These are phyloP conservation scores for Muricea muricata DNA, from an alignment of 92 coral and sea anemone genomes.

Conservation along the genomic window DNA sequence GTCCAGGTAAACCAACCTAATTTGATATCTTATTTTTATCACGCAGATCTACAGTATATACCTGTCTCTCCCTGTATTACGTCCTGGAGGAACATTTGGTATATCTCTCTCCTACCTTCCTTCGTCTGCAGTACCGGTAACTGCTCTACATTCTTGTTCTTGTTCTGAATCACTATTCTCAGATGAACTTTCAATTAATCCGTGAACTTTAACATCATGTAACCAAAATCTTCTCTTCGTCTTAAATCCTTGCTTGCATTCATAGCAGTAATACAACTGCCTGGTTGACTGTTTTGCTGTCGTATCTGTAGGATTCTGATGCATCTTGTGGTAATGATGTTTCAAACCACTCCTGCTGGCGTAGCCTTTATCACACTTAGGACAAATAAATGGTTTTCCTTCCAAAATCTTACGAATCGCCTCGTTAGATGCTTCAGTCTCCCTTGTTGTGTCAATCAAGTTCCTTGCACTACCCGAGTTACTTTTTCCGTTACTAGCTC, in stretches of 20 bases:
- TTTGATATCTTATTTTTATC: too few relatives aligned
- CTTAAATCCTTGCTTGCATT: neutral
- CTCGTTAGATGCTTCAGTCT: neutral
- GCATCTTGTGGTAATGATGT: neutral
- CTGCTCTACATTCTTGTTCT: neutral
- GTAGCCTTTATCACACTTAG: slow-evolving; percentile 9
- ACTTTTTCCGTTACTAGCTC: neutral
- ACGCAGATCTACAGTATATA: too few relatives aligned
- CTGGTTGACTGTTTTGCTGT: neutral
- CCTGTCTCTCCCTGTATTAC: too few relatives aligned
- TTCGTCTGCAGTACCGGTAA: too few relatives aligned
- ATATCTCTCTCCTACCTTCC: too few relatives aligned
- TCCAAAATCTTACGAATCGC: neutral
- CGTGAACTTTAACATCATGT: neutral
- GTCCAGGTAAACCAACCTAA: too few relatives aligned
- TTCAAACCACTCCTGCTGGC: neutral
- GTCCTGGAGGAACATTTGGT: too few relatives aligned
- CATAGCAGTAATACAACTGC: neutral
- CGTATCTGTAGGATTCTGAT: neutral
- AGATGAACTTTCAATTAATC: neutral
- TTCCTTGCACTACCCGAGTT: neutral
- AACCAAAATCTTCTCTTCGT: neutral
- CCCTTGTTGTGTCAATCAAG: neutral
- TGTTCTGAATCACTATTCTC: neutral
- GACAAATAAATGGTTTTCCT: slow-evolving; percentile 4